Evolutionary conservation across 2,888 invertebrate genomes (phyloP).

Genomic region (Scaptomyza cyrtandrae): DNA sequence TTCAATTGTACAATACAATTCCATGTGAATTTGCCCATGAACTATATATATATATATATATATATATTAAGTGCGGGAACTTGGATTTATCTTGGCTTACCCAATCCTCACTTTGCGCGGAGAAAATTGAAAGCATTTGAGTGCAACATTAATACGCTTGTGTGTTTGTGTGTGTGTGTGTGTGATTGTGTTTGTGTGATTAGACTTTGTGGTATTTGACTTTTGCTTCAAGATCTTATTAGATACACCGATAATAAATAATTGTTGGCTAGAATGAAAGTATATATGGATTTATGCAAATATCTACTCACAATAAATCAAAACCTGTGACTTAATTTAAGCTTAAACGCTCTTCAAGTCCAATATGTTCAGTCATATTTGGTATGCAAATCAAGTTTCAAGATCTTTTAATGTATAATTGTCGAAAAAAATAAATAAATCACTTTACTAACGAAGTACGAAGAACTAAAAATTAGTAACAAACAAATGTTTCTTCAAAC

Average conservation of each 20-base stretch:
- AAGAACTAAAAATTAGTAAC: too few relatives aligned
- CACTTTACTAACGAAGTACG: too few relatives aligned
- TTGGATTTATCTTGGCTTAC: conserved; percentile 38
- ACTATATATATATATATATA: conserved; percentile 11
- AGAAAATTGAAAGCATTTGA: conserved; percentile 58
- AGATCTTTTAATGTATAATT: too few relatives aligned
- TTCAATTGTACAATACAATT: conserved; percentile 68
- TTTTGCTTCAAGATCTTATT: too few relatives aligned
- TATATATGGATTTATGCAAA: too few relatives aligned
- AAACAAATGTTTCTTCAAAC: not conserved
- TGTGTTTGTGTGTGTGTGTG: not conserved
- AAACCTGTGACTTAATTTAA: too few relatives aligned
- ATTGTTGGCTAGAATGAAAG: too few relatives aligned
- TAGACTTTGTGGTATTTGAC: not conserved
- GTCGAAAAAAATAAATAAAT: too few relatives aligned
- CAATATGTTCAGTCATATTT: too few relatives aligned
- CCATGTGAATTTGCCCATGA: conserved; percentile 2
- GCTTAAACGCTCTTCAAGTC: too few relatives aligned
- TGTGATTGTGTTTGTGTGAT: not conserved
- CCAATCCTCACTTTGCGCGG: conserved; percentile 21
- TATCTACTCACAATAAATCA: too few relatives aligned
- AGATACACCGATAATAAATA: not conserved
- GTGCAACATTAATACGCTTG: conserved; percentile 46
- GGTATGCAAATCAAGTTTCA: too few relatives aligned
- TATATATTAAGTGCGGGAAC: conserved; percentile 64